Evolutionary conservation across 2,888 invertebrate genomes (phyloP).

Genomic region (Drosophila colorata): DNA sequence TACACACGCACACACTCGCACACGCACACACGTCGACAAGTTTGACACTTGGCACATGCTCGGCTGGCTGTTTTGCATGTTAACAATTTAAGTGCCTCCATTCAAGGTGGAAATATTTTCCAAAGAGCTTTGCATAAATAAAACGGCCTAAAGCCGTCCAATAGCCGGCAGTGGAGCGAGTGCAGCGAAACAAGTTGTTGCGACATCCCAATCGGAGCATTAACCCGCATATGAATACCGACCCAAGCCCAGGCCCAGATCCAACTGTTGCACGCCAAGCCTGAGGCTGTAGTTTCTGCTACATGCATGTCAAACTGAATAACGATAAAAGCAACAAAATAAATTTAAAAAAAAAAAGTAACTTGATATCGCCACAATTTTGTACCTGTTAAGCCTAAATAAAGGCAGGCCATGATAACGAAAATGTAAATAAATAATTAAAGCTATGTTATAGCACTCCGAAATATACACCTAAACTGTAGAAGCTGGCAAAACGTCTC

Average conservation of each 20-base stretch:
- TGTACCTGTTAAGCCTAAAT: neutral
- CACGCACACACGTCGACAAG: conserved; percentile 39
- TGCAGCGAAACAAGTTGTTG: conserved; percentile 56
- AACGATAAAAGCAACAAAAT: conserved; percentile 11
- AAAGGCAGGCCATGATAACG: conserved; percentile 7
- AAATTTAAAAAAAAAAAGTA: conserved; percentile 13
- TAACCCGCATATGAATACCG: conserved; percentile 51
- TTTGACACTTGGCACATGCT: conserved; percentile 54
- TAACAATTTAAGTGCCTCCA: conserved; percentile 66
- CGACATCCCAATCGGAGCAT: conserved; percentile 56
- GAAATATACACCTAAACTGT: conserved; percentile 9
- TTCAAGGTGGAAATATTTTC: conserved; percentile 60
- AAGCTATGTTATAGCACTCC: conserved; percentile 2
- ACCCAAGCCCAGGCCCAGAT: conserved; percentile 5
- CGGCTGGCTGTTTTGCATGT: conserved; percentile 54
- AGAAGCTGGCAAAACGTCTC: neutral
- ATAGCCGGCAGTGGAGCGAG: conserved; percentile 25
- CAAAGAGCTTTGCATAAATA: conserved; percentile 65
- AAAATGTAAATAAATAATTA: conserved; percentile 34
- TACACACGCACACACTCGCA: conserved; percentile 33
- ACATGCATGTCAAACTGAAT: conserved; percentile 24
- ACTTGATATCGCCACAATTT: conserved; percentile 40
- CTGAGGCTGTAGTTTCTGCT: conserved; percentile 6
- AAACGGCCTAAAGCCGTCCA: conserved; percentile 32
- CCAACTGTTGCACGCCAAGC: conserved; percentile 36